These are phyloP conservation scores for Mastomys coucha DNA, from an alignment of 2,113 vertebrate species.

Conservation along the genomic window DNA sequence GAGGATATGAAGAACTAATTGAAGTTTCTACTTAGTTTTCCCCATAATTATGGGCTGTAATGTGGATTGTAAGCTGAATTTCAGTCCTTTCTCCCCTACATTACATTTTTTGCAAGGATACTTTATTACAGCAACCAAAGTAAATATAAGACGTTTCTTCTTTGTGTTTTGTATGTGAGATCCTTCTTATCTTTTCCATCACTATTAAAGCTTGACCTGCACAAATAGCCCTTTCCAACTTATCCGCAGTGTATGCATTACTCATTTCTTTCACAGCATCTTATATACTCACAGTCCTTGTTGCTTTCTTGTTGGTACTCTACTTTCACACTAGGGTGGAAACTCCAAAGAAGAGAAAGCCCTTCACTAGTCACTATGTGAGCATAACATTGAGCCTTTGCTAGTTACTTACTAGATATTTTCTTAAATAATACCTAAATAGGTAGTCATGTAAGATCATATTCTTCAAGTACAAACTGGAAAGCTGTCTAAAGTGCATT, in stretches of 20 bases:
- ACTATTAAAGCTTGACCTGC: neutral
- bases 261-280: neutral
- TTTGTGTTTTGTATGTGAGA: neutral
- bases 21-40: neutral
- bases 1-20: neutral
- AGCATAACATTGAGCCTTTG: neutral
- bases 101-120: too few relatives aligned
- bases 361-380: neutral
- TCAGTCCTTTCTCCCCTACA: neutral
- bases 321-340: neutral
- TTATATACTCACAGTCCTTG: neutral
- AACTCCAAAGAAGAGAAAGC: neutral
- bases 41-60: neutral
- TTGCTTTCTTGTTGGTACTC: neutral
- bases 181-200: neutral
- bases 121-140: neutral
- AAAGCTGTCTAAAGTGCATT: neutral
- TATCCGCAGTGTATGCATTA: neutral
- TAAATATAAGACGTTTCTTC: neutral
- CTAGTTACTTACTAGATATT: neutral
- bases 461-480: neutral
- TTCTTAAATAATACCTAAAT: neutral
- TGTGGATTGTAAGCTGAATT: neutral
- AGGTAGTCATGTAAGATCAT: neutral
- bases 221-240: neutral